Evolutionary conservation across 2,888 invertebrate genomes (phyloP).

Genomic region (Drosophila macrospina): DNA sequence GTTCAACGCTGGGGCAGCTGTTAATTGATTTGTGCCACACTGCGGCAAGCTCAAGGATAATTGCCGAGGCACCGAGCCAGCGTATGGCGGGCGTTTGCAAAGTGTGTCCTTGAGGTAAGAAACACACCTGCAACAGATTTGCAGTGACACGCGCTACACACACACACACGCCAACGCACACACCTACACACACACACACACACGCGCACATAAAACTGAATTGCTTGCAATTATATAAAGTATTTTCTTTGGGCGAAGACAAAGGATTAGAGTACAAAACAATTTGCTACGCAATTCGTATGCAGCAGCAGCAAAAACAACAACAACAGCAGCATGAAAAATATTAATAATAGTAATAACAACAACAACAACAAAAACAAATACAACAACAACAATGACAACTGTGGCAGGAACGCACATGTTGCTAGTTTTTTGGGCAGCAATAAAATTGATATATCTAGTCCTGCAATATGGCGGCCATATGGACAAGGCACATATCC

Average conservation of each 20-base stretch:
- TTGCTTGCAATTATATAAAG: slow-evolving; percentile 67
- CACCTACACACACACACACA: slow-evolving; percentile 5
- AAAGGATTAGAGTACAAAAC: slow-evolving; percentile 59
- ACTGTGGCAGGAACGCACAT: slow-evolving; percentile 57
- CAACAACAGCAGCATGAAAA: slow-evolving; percentile 29
- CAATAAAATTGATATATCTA: slow-evolving; percentile 81
- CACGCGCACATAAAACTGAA: slow-evolving; percentile 72
- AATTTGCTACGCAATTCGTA: slow-evolving; percentile 67
- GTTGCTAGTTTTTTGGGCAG: slow-evolving; percentile 55
- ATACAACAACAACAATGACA: no score
- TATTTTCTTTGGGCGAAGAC: slow-evolving; percentile 18
- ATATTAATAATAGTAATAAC: slow-evolving; percentile 35
- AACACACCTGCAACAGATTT: slow-evolving; percentile 53
- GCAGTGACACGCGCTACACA: slow-evolving; percentile 58
- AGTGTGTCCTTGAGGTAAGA: slow-evolving; percentile 42
- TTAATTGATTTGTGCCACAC: slow-evolving; percentile 68
- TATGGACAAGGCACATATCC: slow-evolving; percentile 50
- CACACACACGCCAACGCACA: background rate
- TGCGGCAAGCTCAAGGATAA: slow-evolving; percentile 66
- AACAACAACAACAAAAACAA: background rate
- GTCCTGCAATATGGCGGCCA: slow-evolving; percentile 70
- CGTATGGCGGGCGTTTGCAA: slow-evolving; percentile 26
- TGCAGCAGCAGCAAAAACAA: slow-evolving; percentile 20
- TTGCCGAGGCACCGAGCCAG: slow-evolving; percentile 31
- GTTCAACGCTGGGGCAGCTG: slow-evolving; percentile 36